Base-by-base conservation (phyloP, 2,797 vertebrate genomes). In the Buphagus erythrorhynchus region DNA sequence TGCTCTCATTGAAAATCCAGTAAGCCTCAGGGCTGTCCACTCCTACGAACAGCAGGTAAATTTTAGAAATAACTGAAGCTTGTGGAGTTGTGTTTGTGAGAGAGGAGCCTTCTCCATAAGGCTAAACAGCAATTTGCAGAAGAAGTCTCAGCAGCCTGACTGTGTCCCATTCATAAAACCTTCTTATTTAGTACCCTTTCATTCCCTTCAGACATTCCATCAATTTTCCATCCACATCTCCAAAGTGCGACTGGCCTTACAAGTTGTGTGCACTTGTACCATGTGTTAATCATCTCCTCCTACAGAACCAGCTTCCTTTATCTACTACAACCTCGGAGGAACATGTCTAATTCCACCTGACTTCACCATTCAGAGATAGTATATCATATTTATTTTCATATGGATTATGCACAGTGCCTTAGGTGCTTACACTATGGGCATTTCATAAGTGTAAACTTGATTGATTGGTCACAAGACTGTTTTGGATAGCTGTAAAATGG, bases 381-480 rank as follows among this genome's bases (percentile, higher is more conserved):
- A 51, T 71, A 95, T 46, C 20, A 6, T 63, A 78, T 74, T 95
- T 95, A 94, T 93, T 96, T 94, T 87, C 42, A 16, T 33, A 79
- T 80, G 90, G 87, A 91, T 94, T 93, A 96, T 83, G 77, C 59
- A 52, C 73, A 84, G 57, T 10, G 93, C 94, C 92, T 92, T 55
- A 62, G 75, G 93, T 88, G 80, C 74, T 75, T 91, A 88, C 58
- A 63, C 91, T 78, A 85, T 6, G 66, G 94, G 77, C 86, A 63
- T 91, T 94, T 95, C 72, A 2, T 86, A 96, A 92, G 92, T 82
- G 94, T 86, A 86, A 93, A 97, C 93, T 88, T 94, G 94, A 96
- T 92, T 94, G 94, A 96, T 96, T 96, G 95, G 96, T 94, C 97
- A 96, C 95, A 96, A 96, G 93, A 96, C 92, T 93, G 80, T 89